Percentiles rank a stretch among this genome's conserved stretches.
Evolutionary conservation across 1,140 invertebrate genomes (phyloP).

Genomic region (Zaprionus gabonicus): DNA sequence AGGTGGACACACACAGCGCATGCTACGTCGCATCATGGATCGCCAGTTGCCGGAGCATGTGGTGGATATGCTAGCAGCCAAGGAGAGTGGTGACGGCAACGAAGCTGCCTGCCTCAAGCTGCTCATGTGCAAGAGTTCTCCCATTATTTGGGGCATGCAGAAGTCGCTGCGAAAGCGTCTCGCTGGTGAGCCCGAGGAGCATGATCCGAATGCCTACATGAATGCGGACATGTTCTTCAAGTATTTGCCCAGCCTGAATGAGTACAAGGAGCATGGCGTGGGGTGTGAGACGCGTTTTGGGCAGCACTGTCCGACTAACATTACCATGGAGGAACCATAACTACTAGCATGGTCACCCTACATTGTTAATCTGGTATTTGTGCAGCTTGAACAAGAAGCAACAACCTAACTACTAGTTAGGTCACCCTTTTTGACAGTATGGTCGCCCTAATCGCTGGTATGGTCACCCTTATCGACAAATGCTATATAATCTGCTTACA

Average conservation of each 20-base stretch:
- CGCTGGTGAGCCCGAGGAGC: slow-evolving; percentile 45
- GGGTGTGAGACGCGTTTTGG: slow-evolving; percentile 88
- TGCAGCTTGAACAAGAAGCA: not conserved
- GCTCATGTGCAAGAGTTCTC: slow-evolving; percentile 90
- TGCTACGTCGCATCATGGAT: slow-evolving; percentile 87
- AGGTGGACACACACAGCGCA: slow-evolving; percentile 85
- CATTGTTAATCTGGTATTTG: not conserved
- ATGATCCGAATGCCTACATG: slow-evolving; percentile 68
- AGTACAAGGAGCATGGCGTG: slow-evolving; percentile 87
- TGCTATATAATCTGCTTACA: not conserved
- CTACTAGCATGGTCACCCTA: not conserved
- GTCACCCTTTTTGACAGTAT: not conserved
- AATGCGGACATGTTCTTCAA: slow-evolving; percentile 85
- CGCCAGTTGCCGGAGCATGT: slow-evolving; percentile 86
- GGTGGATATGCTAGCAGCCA: slow-evolving; percentile 86
- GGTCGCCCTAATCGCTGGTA: not conserved
- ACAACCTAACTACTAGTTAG: not conserved
- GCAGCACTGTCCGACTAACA: slow-evolving; percentile 80
- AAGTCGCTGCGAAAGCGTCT: slow-evolving; percentile 86
- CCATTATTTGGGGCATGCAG: slow-evolving; percentile 91
- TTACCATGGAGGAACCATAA: slow-evolving; percentile 25
- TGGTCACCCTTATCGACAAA: not conserved
- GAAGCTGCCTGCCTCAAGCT: slow-evolving; percentile 89
- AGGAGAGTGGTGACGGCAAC: slow-evolving; percentile 84
- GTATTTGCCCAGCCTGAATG: slow-evolving; percentile 87